Conservation (phyloP, 2,888 invertebrate species). For the Tromatobia lineatoria region DNA sequence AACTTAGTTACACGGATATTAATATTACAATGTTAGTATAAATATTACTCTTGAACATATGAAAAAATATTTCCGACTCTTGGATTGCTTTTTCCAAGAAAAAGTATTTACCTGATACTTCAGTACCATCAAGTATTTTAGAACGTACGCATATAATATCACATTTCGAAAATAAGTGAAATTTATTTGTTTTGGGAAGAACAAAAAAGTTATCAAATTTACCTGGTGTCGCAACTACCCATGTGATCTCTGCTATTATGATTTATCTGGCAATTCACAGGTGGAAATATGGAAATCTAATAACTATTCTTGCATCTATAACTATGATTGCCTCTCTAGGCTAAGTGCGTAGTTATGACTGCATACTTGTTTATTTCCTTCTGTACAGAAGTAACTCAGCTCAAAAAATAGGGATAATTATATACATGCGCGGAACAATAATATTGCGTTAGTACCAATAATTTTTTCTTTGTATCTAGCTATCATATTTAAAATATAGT, state of each 20-base stretch:
- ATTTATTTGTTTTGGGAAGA: too few species aligned
- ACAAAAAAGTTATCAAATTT: too few species aligned
- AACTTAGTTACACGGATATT: too few species aligned
- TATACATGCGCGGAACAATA: constrained; percentile 29
- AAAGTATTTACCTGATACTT: too few species aligned
- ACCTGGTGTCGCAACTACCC: too few species aligned
- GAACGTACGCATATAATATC: too few species aligned
- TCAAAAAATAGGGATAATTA: constrained; percentile 15
- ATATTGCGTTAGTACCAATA: constrained; percentile 16
- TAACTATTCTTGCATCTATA: neutral
- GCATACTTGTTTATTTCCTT: neutral
- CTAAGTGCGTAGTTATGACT: neutral
- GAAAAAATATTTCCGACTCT: too few species aligned
- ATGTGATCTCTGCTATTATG: neutral
- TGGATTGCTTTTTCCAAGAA: too few species aligned
- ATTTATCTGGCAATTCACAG: neutral
- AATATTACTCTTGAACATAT: too few species aligned
- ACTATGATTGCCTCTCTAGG: neutral
- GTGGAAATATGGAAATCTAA: neutral
- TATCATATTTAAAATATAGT: neutral
- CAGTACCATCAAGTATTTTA: too few species aligned
- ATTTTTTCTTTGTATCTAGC: neutral
- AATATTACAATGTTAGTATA: too few species aligned
- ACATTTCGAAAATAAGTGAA: too few species aligned
- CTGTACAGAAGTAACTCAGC: neutral